Evolutionary conservation across 2,113 vertebrate genomes (phyloP), one percentile per base, ranked within the genome.

Genomic region (Osmerus eperlanus): DNA sequence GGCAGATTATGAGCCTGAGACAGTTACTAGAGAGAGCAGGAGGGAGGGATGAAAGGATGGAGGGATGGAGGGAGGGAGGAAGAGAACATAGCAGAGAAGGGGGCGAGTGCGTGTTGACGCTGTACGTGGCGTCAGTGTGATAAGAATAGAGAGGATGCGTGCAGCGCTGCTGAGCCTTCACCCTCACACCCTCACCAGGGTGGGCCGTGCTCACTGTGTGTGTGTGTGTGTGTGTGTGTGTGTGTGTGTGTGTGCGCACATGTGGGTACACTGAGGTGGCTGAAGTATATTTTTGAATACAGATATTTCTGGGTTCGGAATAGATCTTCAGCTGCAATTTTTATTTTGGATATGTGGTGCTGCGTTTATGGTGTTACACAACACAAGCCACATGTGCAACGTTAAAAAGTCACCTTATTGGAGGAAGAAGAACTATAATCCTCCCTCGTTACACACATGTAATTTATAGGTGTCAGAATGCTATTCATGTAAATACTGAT

Each of bases 101-200:
- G 83, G 87, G 90, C 56, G 84, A 86, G 75, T 79, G 88, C 86
- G 89, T 89, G 84, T 87, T 92, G 92, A 93, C 91, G 92, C 87
- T 84, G 89, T 86, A 79, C 83, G 81, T 92, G 91, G 91, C 92
- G 92, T 93, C 92, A 93, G 82, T 78, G 85, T n/a, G 90, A 90
- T 90, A 92, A 93, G 89, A 92, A 93, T 93, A 92, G 92, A 91
- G 92, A 86, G 80, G 78, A 81, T 92, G 90, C 89, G 90, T 88
- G 89, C 89, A 87, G 84, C 59, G 82, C 80, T 84, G 85, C 88
- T 90, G 90, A 91, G 90, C 87, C 90, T 89, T 90, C 87, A 90
- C 84, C 88, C 91, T 90, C 89, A 91, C 91, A 88, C 88, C 85
- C 88, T 88, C 88, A 77, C 74, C 78, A 73, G 86, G 84, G 80